Percentiles rank a stretch among this genome's conserved stretches.
phyloP scores from a whole-genome alignment of 2,797 vertebrate species.

The Epinephelus awoara region DNA sequence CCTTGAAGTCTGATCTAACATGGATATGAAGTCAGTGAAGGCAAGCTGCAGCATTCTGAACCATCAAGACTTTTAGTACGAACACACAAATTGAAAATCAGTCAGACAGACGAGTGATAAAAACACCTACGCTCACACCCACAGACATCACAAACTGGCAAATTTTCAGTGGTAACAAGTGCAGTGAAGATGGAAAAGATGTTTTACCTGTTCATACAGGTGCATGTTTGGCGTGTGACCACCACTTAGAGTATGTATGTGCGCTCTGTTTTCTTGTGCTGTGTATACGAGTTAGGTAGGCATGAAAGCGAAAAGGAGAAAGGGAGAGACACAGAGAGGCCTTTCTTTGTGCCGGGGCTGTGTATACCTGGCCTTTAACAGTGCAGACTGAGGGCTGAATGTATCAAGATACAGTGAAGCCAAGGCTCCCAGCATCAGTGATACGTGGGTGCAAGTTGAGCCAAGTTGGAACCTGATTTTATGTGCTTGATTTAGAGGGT shows the following conservation, averaged over 20 bases:
- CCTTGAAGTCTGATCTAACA: neutral
- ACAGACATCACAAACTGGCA: constrained; percentile 30
- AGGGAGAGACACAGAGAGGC: constrained; percentile 45
- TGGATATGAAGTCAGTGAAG: neutral
- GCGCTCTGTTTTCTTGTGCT: constrained; percentile 28
- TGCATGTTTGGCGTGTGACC: constrained; percentile 45
- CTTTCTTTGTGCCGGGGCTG: constrained; percentile 37
- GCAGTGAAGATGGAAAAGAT: constrained; percentile 33
- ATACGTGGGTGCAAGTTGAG: constrained; percentile 4
- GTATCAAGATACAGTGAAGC: constrained; percentile 11
- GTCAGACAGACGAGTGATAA: constrained; percentile 42
- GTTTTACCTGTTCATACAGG: constrained; percentile 30
- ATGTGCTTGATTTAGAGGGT: neutral
- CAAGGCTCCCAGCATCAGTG: neutral
- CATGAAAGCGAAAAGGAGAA: constrained; percentile 34
- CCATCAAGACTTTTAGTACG: neutral
- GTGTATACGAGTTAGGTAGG: constrained; percentile 13
- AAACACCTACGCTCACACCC: constrained; percentile 49
- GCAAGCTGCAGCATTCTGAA: neutral
- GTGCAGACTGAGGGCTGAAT: constrained; percentile 29
- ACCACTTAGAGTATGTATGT: constrained; percentile 2
- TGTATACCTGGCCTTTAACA: constrained; percentile 53
- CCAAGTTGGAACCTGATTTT: neutral
- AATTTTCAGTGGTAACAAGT: constrained; percentile 32
- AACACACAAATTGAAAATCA: neutral